Evolutionary conservation across 1,140 invertebrate species (phyloP), one percentile per base, ranked within the genome.

Genomic region (Drosophila arawakana): DNA sequence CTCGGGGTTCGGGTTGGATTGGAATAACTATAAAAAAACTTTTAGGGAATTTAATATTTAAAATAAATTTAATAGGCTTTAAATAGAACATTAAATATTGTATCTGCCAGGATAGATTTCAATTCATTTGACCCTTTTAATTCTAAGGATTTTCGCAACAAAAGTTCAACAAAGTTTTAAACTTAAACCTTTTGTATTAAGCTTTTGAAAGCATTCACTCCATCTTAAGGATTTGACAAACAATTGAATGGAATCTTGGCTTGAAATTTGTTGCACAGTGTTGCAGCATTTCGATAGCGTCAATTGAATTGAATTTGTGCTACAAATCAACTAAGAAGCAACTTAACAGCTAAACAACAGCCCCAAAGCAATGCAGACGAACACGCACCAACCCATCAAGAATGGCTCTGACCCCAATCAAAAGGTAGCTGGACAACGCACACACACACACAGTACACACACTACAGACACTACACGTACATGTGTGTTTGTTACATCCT

Each of bases 281-380:
- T 88, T 86, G 73, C 83, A 50, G 72, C 66, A 60, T 66, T 69
- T 63, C 73, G 69, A 81, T 75, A 76, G 82, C 78, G 83, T 62
- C 82, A 86, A 86, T 88, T 88, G 84, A 88, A 88, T 88, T 88
- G 83, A 88, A 89, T 88, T 88, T 83, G 84, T 77, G 83, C 83
- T 78, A 88, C 83, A 88, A 88, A 88, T 88, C 83, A 88, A 89
- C 84, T 89, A 83, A 88, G 84, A 83, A 88, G 84, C 83, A 83
- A 88, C 83, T 89, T 89, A 89, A 76, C 80, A 88, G 80, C 83
- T 80, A 83, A 86, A 86, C 80, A 86, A 82, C 73, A 76, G 77
- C 66, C 68, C 61, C 74, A 67, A 66, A 59, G 75, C 72, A 71
- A 15, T 15, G 15, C 15, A 21, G 18, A 21, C 18, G 18, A 21